Percentiles rank a stretch among this genome's conserved stretches.
Evolutionary conservation across 2,888 invertebrate species (phyloP).

Genomic region (Diachrysia chrysitis): DNA sequence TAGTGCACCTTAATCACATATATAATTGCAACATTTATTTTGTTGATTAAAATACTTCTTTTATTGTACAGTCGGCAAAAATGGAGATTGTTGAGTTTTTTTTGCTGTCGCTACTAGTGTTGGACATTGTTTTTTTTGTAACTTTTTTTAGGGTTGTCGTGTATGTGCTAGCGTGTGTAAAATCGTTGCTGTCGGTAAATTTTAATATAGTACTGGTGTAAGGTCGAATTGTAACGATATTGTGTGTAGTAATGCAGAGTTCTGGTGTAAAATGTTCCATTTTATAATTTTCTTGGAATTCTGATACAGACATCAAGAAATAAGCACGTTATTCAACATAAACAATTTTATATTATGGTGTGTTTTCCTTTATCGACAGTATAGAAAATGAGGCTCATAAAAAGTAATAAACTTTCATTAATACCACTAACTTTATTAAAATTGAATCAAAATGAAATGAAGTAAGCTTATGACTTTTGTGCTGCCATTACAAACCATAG

Average conservation of each 20-base stretch:
- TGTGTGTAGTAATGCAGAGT: not conserved
- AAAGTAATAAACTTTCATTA: too few relatives aligned
- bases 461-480: constrained; percentile 57
- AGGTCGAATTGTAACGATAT: constrained; percentile 7
- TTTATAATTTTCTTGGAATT: not conserved
- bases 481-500: constrained; percentile 71
- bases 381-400: too few relatives aligned
- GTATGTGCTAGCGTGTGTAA: constrained; percentile 32
- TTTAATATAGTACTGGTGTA: constrained; percentile 23
- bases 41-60: constrained; percentile 86
- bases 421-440: not conserved
- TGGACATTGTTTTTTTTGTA: constrained; percentile 22
- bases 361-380: too few relatives aligned
- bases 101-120: constrained; percentile 35
- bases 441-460: constrained; percentile 33
- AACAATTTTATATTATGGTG: too few relatives aligned
- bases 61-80: constrained; percentile 70
- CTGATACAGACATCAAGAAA: not conserved
- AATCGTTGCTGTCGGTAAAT: constrained; percentile 24
- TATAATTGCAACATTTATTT: constrained; percentile 88
- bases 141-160: constrained; percentile 28
- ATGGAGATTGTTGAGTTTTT: constrained; percentile 20
- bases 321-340: not conserved
- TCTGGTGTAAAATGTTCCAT: constrained; percentile 8
- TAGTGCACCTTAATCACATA: constrained; percentile 88